Conservation (phyloP, 2,797 vertebrate genomes). For the Oryzias sinensis region DNA sequence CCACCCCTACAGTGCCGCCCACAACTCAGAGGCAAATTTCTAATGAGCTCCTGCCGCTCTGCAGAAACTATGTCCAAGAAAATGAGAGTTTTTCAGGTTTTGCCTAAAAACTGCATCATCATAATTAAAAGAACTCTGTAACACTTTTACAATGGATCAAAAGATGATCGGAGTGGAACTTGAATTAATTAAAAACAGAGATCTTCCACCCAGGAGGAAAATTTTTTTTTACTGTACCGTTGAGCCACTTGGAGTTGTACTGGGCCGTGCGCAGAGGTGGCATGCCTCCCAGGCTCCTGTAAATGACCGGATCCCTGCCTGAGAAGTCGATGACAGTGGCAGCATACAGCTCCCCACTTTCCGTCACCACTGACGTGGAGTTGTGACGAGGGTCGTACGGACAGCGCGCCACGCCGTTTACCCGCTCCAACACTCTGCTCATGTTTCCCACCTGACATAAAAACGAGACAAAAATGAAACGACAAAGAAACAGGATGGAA, state of each 20-base stretch:
- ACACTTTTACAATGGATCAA: too few relatives aligned
- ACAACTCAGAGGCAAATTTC: too few relatives aligned
- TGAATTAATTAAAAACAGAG: too few relatives aligned
- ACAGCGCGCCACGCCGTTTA: conserved; percentile 95
- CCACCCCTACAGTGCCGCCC: too few relatives aligned
- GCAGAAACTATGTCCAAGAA: too few relatives aligned
- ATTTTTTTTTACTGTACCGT: conserved; percentile 76
- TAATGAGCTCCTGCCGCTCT: too few relatives aligned
- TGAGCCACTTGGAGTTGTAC: conserved; percentile 99
- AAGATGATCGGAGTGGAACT: too few relatives aligned
- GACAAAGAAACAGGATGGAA: neutral
- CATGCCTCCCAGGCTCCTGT: conserved; percentile 94
- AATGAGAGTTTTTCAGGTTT: too few relatives aligned
- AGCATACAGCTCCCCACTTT: conserved; percentile 93
- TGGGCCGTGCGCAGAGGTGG: conserved; percentile 94
- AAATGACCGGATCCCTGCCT: conserved; percentile 95
- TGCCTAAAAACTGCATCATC: too few relatives aligned
- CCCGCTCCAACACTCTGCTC: conserved; percentile 88
- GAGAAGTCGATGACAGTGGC: conserved; percentile 99
- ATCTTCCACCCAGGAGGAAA: too few relatives aligned
- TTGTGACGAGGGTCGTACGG: conserved; percentile 97
- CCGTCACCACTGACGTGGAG: conserved; percentile 95
- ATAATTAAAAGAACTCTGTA: too few relatives aligned
- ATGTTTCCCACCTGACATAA: conserved; percentile 88
- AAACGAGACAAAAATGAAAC: neutral